phyloP scores from a whole-genome alignment of 1,140 invertebrate species.

The Leptopilina boulardi region DNA sequence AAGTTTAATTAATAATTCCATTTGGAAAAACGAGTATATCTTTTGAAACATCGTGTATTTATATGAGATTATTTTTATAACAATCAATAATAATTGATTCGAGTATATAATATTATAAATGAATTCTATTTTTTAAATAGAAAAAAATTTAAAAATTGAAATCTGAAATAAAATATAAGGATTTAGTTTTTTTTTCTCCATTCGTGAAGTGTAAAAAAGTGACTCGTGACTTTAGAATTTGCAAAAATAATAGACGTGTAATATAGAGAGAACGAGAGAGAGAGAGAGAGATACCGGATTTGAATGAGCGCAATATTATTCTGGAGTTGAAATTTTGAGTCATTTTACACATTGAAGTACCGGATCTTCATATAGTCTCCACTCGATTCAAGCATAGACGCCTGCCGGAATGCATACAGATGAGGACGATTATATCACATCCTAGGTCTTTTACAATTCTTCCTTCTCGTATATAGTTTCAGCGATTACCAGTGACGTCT shows the following conservation, averaged over 20 bases:
- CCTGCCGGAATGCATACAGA: slow-evolving; percentile 57
- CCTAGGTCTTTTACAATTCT: slow-evolving; percentile 46
- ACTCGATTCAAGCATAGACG: slow-evolving; percentile 42
- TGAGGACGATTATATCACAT: slow-evolving; percentile 56
- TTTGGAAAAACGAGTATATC: no score
- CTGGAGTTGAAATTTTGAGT: background rate
- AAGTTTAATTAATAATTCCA: background rate
- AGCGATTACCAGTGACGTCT: slow-evolving; percentile 52
- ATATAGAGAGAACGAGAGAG: no score
- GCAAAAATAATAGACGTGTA: background rate
- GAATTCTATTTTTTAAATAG: no score
- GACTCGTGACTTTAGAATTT: background rate
- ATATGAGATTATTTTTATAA: no score
- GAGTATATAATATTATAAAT: no score
- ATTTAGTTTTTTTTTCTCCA: no score
- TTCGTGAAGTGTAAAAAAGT: no score
- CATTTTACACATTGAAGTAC: slow-evolving; percentile 35
- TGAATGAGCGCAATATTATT: background rate
- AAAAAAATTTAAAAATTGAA: no score
- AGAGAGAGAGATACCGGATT: background rate
- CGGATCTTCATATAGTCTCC: slow-evolving; percentile 39
- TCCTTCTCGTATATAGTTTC: slow-evolving; percentile 37
- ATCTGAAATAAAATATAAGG: no score
- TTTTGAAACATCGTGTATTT: background rate
- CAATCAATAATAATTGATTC: no score